Percentiles rank a stretch among this genome's conserved stretches.
phyloP scores from a whole-genome alignment of 2,113 vertebrate genomes.

The Anoura caudifer region DNA sequence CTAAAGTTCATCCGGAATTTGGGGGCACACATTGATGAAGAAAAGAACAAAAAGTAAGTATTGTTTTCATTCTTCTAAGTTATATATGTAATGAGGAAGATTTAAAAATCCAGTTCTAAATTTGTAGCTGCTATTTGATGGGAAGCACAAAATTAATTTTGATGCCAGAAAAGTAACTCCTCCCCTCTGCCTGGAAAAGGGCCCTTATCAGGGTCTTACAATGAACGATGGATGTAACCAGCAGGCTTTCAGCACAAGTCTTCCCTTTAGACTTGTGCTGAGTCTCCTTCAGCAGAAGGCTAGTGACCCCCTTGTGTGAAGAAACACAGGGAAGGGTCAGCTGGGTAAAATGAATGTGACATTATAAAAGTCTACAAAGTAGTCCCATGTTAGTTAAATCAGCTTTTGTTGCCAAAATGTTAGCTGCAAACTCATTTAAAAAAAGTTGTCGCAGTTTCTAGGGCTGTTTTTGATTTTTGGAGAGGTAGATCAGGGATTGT shows the following conservation, averaged over 20 bases:
- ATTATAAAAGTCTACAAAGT: background rate
- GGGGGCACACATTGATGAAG: conserved; percentile 72
- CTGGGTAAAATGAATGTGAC: background rate
- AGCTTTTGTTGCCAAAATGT: background rate
- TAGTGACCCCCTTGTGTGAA: background rate
- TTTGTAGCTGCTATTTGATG: background rate
- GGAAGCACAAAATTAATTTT: conserved; percentile 22
- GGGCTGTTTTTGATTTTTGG: background rate
- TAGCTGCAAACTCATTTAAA: background rate
- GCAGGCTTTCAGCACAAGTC: accelerated
- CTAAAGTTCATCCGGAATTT: conserved; percentile 81
- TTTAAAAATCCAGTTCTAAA: background rate
- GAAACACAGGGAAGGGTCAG: background rate
- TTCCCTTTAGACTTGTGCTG: background rate
- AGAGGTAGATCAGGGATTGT: background rate
- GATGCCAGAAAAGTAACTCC: background rate
- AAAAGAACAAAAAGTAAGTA: background rate
- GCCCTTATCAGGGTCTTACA: background rate
- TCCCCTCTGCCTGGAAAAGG: background rate
- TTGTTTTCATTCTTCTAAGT: background rate
- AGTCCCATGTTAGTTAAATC: background rate
- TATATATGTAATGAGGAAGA: background rate
- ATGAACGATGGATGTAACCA: background rate
- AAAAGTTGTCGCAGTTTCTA: background rate
- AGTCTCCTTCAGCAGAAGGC: background rate